Conservation (phyloP, 37 sponge, comb jelly and placozoan genomes). For the Axinella damicornis region DNA sequence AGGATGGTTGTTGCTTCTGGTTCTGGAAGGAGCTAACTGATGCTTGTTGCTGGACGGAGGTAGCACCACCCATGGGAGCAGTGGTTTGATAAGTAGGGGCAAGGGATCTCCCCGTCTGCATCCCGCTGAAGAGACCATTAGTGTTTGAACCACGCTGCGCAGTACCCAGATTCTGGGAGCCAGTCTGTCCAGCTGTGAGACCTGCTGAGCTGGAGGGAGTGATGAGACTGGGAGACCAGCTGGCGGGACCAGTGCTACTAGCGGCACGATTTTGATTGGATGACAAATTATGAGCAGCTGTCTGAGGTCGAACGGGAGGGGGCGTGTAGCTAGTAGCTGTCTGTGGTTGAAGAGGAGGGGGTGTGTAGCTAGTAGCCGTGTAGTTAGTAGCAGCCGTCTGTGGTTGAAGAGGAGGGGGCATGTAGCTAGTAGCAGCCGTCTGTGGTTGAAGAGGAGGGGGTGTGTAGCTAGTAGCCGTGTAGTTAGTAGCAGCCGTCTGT, state of each 20-base stretch:
- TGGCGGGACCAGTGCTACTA: not conserved
- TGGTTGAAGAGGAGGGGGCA: not conserved
- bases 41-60: not conserved
- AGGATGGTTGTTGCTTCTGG: not conserved
- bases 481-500: not conserved
- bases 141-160: not conserved
- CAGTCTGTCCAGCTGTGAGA: no score
- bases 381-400: not conserved
- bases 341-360: not conserved
- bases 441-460: not conserved
- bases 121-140: not conserved
- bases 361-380: not conserved
- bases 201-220: not conserved
- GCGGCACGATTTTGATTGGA: no score
- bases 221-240: not conserved
- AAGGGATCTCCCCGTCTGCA: not conserved
- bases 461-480: not conserved
- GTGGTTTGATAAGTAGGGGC: constrained; percentile 2
- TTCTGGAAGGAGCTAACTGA: not conserved
- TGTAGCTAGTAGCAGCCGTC: not conserved
- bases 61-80: not conserved
- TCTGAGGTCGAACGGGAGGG: no score
- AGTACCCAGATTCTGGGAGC: no score
- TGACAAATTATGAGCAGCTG: no score
- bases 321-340: not conserved